phyloP scores from a whole-genome alignment of 2,113 vertebrate genomes.

The Ictalurus punctatus region DNA sequence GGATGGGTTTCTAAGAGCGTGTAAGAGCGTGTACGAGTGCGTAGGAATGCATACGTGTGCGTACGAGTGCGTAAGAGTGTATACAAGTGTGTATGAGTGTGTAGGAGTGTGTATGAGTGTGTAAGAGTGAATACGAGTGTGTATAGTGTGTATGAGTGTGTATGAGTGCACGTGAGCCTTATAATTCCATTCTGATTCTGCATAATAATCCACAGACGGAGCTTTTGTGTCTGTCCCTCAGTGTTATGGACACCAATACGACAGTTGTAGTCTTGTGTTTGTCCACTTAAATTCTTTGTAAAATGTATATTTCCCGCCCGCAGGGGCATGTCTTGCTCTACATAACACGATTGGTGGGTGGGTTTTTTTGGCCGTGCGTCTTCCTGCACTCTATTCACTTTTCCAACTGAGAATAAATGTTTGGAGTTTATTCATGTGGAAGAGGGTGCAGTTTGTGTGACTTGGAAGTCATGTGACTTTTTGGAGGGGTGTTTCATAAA shows the following conservation, averaged over 20 bases:
- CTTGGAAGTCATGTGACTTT: background rate
- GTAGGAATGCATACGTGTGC: no score
- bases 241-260: background rate
- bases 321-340: background rate
- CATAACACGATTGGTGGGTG: background rate
- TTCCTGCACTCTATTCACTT: background rate
- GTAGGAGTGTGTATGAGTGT: no score
- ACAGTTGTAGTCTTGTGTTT: background rate
- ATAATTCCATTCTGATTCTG: background rate
- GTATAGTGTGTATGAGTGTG: background rate
- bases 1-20: background rate
- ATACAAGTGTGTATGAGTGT: no score
- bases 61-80: no score
- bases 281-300: background rate
- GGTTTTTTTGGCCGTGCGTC: background rate
- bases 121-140: no score
- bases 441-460: background rate
- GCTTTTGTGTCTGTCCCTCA: background rate
- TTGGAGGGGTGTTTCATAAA: background rate
- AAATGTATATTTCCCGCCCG: background rate
- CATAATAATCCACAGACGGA: background rate
- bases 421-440: background rate
- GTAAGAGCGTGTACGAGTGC: no score
- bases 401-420: background rate
- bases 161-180: background rate